Evolutionary conservation across 2,888 invertebrate genomes (phyloP).

Genomic region (Pyrochroa serraticornis): DNA sequence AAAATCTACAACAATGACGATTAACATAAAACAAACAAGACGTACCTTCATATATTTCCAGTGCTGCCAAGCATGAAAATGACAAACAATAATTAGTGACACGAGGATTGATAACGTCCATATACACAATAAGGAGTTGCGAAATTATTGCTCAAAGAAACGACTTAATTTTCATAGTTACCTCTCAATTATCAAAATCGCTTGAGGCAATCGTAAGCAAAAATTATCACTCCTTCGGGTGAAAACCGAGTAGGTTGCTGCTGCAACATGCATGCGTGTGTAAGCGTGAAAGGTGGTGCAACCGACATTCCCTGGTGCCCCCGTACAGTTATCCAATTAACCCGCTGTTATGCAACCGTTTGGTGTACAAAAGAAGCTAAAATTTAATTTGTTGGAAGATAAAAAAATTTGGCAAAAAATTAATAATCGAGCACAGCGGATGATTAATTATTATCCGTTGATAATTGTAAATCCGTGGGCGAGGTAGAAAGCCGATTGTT

Average conservation of each 20-base stretch:
- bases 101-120: constrained; percentile 5
- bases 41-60: constrained; percentile 84
- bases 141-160: background rate
- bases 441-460: background rate
- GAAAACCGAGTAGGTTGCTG: too few species aligned
- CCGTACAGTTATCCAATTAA: constrained; percentile 1
- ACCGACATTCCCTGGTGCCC: background rate
- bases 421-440: background rate
- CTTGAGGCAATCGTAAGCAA: background rate
- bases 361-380: background rate
- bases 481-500: constrained; percentile 2
- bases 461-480: constrained; percentile 4
- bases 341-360: background rate
- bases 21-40: constrained; percentile 41
- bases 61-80: constrained; percentile 67
- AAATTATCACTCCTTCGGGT: background rate
- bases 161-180: background rate
- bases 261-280: too few species aligned
- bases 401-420: background rate
- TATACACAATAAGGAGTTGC: constrained; percentile 1
- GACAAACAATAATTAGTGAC: constrained; percentile 41
- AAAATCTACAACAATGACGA: constrained; percentile 1
- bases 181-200: background rate
- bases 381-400: background rate
- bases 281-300: background rate